Evolutionary conservation across 1,140 invertebrate species (phyloP).

Genomic region (Oppia nitens): DNA sequence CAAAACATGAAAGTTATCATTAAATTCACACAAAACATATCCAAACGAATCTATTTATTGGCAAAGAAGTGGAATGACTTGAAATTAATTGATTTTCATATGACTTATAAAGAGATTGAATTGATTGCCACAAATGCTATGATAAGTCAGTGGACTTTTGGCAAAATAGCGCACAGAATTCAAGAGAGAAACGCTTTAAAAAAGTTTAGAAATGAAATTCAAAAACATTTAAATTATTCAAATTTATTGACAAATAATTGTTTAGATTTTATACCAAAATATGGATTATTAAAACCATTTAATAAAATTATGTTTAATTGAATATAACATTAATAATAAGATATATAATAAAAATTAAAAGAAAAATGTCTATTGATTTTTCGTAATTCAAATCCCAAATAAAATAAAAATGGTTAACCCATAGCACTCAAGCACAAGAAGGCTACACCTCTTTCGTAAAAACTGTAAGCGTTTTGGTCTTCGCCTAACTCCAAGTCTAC

Average conservation of each 20-base stretch:
- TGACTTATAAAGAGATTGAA: not conserved
- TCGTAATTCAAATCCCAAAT: no score
- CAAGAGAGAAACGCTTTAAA: not conserved
- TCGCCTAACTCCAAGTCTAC: constrained; percentile 76
- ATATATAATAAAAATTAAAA: not conserved
- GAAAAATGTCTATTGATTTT: not conserved
- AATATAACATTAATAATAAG: not conserved
- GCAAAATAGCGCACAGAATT: not conserved
- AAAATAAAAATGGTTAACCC: not conserved
- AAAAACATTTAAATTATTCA: not conserved
- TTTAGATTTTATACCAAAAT: not conserved
- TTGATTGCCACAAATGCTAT: not conserved
- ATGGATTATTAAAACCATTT: not conserved
- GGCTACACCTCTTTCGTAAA: constrained; percentile 94
- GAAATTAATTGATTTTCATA: not conserved
- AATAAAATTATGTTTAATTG: not conserved
- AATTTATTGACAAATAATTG: not conserved
- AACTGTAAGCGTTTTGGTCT: constrained; percentile 69
- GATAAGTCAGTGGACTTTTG: not conserved
- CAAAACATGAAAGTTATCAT: not conserved
- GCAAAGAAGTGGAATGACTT: not conserved
- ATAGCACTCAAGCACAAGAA: constrained; percentile 45
- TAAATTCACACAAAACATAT: not conserved
- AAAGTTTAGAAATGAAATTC: not conserved
- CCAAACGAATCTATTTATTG: not conserved